A percentile compares a stretch with the other conserved stretches of the same genome.
These are phyloP conservation scores for Shinisaurus crocodilurus DNA, from an alignment of 2,113 vertebrate species.

Conservation along the genomic window DNA sequence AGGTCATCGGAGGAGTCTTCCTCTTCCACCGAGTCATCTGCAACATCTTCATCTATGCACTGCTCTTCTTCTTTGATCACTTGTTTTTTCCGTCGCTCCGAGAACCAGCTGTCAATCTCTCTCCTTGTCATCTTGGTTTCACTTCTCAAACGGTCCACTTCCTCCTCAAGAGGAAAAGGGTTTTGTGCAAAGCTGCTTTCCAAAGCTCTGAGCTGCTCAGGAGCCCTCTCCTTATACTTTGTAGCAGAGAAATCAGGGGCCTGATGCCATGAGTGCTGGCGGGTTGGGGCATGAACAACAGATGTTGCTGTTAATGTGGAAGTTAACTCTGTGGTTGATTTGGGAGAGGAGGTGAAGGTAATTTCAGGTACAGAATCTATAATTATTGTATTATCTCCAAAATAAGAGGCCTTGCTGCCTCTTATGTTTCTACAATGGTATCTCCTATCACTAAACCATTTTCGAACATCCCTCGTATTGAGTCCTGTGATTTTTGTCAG, in stretches of 20 bases:
- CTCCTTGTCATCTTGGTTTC: constrained; percentile 98
- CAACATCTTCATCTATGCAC: constrained; percentile 75
- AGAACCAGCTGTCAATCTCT: constrained; percentile 97
- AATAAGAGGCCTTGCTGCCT: constrained; percentile 75
- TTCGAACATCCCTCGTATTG: constrained; percentile 92
- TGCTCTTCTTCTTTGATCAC: constrained; percentile 70
- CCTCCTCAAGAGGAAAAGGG: constrained; percentile 85
- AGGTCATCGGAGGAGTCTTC: constrained; percentile 77
- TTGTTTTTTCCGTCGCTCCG: constrained; percentile 88
- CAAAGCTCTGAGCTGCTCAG: constrained; percentile 90
- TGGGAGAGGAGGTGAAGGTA: constrained; percentile 66
- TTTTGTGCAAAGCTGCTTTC: constrained; percentile 91
- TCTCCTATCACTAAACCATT: constrained; percentile 97
- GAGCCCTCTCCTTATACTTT: constrained; percentile 95
- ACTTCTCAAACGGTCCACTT: constrained; percentile 89
- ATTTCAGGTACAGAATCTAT: constrained; percentile 75
- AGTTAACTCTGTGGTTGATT: constrained; percentile 65
- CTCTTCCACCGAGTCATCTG: constrained; percentile 73
- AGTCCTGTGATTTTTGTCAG: constrained; percentile 91
- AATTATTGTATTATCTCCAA: constrained; percentile 60
- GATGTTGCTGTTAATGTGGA: constrained; percentile 29
- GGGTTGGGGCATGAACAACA: constrained; percentile 75
- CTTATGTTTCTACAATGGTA: constrained; percentile 95
- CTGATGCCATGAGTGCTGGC: constrained; percentile 87
- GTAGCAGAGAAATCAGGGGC: constrained; percentile 91